Evolutionary conservation across 2,113 vertebrate species (phyloP), one percentile per base, ranked within the genome.

Genomic region (Clarias gariepinus): DNA sequence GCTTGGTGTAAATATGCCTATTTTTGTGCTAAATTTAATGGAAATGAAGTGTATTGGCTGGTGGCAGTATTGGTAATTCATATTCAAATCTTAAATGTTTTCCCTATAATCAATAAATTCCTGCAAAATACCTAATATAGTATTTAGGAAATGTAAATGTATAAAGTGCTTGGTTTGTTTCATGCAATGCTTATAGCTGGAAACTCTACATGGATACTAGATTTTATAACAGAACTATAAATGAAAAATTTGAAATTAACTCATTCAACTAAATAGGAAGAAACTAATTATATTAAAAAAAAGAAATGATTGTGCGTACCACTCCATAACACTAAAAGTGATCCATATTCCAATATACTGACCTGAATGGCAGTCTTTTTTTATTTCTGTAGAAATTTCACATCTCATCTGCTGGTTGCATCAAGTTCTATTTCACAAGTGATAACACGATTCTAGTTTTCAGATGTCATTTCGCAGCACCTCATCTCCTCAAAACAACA

Each of bases 401-500:
- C 7, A 83, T 82, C 25, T n/a, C 13, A 77, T 66, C 80, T 61
- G 28, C 11, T 81, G 58, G 23, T 10, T 78, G 15, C 36, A 19
- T 63, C 68, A 74, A 15, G 55, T 61, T 60, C 36, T 73, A 2
- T 36, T 81, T 73, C 52, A 85, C 21, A 18, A 58, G 19, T 28
- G 0, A 61, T 33, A 53, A 23, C 74, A 68, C 68, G 84, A 30
- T 57, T 81, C 78, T 58, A 6, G 2, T 81, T 73, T 81, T 15
- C 11, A 58, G 23, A 16, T n/a, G 33, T 16, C 33, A 55, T 85
- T 81, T 86, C 25, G 64, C 76, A 80, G 58, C 73, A 61, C 68
- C 13, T 66, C 58, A 61, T 21, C 19, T 80, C 77, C 53, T 80
- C 30, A 41, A 57, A 81, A 52, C 36, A 81, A 80, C 85, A 86